Conservation (phyloP, 92 coral and sea anemone species). For the Micromussa lordhowensis region DNA sequence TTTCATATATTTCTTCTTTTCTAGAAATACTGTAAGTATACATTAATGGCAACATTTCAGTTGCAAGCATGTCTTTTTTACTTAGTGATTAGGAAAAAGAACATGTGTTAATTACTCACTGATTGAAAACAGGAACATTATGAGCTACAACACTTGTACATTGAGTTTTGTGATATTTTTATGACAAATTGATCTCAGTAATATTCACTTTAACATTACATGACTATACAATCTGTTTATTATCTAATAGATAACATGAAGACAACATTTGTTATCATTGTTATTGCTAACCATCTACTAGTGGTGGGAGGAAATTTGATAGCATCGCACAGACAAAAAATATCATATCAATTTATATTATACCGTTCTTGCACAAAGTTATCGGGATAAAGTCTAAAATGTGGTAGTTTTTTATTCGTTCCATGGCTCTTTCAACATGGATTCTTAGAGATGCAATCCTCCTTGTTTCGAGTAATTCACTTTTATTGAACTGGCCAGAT, state of each 20-base stretch:
- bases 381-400: too few relatives aligned
- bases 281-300: conserved; percentile 48
- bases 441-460: too few relatives aligned
- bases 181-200: not conserved
- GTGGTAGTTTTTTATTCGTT: too few relatives aligned
- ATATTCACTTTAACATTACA: not conserved
- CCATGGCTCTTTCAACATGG: too few relatives aligned
- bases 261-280: conserved; percentile 1
- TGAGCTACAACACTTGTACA: conserved; percentile 3
- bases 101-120: conserved; percentile 7
- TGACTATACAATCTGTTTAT: not conserved
- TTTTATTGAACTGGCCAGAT: too few relatives aligned
- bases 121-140: not conserved
- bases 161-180: conserved; percentile 18
- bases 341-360: conserved; percentile 62
- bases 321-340: conserved; percentile 71
- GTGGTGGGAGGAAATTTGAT: conserved; percentile 67
- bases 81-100: too few relatives aligned
- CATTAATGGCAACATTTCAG: not conserved
- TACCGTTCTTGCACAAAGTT: conserved; percentile 62
- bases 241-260: conserved; percentile 6
- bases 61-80: not conserved
- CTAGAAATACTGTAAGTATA: conserved; percentile 35
- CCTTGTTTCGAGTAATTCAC: too few relatives aligned
- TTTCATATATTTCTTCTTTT: not conserved